Conservation (phyloP, 2,888 invertebrate genomes). For the Drosophila paranaensis region DNA sequence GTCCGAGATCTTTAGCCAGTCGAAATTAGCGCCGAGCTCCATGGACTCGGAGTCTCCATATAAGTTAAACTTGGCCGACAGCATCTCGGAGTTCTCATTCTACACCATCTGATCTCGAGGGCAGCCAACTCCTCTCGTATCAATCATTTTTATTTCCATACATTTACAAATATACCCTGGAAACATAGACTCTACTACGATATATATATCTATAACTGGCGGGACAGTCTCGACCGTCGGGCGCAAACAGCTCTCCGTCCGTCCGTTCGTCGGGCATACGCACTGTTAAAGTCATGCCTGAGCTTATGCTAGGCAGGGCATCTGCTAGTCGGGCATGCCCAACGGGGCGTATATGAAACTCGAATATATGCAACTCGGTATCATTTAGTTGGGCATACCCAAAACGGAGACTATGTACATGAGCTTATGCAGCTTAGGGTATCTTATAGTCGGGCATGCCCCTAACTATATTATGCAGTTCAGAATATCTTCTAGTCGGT, state of each 20-base stretch:
- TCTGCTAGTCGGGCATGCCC: background rate
- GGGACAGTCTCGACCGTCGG: too few relatives aligned
- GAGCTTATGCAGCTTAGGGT: background rate
- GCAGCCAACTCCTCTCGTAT: background rate
- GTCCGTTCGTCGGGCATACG: too few relatives aligned
- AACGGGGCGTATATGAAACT: too few relatives aligned
- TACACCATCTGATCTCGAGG: background rate
- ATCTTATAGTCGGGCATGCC: background rate
- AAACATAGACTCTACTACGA: too few relatives aligned
- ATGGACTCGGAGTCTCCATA: background rate
- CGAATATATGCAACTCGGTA: background rate
- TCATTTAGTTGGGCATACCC: background rate
- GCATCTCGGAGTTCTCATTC: background rate
- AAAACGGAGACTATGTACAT: background rate
- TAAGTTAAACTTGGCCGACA: background rate
- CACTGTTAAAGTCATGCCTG: too few relatives aligned
- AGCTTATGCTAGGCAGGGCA: too few relatives aligned
- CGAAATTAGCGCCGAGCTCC: background rate
- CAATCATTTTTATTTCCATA: background rate
- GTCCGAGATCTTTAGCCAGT: accelerated
- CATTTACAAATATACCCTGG: background rate
- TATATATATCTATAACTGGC: too few relatives aligned
- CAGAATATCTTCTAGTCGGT: background rate
- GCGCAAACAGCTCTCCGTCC: too few relatives aligned
- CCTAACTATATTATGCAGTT: background rate